Conservation (phyloP, 1,140 invertebrate species). For the Bombus balteatus region DNA sequence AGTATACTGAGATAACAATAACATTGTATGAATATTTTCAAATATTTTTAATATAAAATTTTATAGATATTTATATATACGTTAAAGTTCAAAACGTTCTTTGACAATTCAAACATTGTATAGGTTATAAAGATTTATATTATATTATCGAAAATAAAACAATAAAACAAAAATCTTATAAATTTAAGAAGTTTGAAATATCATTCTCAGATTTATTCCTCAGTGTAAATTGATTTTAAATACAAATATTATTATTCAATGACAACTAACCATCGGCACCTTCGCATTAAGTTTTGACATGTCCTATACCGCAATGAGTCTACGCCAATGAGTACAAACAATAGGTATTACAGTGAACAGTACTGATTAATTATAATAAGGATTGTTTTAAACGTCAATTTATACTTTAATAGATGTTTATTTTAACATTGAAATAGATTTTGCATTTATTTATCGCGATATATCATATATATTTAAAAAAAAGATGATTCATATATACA, state of each 20-base stretch:
- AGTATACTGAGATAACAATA: neutral
- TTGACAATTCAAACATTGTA: slow-evolving; percentile 38
- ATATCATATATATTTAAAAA: neutral
- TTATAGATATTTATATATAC: neutral
- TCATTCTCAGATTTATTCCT: neutral
- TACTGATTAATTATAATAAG: slow-evolving; percentile 24
- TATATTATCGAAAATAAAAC: neutral
- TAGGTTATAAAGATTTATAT: slow-evolving; percentile 23
- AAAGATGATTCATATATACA: neutral
- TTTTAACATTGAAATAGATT: neutral
- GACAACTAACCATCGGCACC: slow-evolving; percentile 78
- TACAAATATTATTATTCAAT: slow-evolving; percentile 64
- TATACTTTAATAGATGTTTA: neutral
- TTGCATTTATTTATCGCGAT: neutral
- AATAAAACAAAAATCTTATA: neutral
- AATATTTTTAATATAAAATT: neutral
- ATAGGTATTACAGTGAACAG: neutral
- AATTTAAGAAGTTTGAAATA: neutral
- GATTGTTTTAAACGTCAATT: neutral
- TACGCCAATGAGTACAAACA: slow-evolving; percentile 53
- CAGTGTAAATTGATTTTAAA: slow-evolving; percentile 22
- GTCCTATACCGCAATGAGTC: slow-evolving; percentile 53
- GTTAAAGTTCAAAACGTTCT: slow-evolving; percentile 1
- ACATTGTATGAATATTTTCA: neutral
- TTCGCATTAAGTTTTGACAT: slow-evolving; percentile 78